Conservation (phyloP, 2,113 vertebrate genomes). For the Rhea pennata region DNA sequence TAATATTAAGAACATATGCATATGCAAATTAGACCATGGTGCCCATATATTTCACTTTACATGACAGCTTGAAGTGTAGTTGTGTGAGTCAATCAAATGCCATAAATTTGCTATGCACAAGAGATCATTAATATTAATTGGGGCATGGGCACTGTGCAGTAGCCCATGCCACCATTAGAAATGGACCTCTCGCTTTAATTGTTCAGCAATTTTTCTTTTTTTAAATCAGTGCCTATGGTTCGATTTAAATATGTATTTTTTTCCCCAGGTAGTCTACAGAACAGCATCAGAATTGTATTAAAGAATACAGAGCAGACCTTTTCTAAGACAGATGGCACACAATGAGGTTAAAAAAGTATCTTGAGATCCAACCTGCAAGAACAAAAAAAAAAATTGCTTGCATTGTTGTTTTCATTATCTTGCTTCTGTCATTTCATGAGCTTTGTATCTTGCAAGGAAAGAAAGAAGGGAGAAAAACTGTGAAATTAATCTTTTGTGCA, state of each 20-base stretch:
- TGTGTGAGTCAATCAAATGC: constrained; percentile 81
- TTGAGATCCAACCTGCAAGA: constrained; percentile 91
- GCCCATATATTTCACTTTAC: constrained; percentile 79
- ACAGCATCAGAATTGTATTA: constrained; percentile 82
- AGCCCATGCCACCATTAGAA: constrained; percentile 77
- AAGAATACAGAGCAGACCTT: constrained; percentile 83
- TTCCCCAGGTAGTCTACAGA: constrained; percentile 79
- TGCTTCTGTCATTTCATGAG: constrained; percentile 96
- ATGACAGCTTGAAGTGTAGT: constrained; percentile 80
- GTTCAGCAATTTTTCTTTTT: constrained; percentile 45
- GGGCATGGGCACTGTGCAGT: constrained; percentile 76
- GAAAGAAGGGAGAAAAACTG: constrained; percentile 92
- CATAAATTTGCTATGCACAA: constrained; percentile 79
- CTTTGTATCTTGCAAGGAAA: constrained; percentile 97
- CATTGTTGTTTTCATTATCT: constrained; percentile 99
- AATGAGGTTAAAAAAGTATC: constrained; percentile 89
- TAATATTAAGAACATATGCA: constrained; percentile 83
- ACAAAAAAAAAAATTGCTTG: constrained; percentile 92
- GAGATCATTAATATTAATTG: constrained; percentile 84
- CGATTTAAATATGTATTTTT: constrained; percentile 75
- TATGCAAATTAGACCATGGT: constrained; percentile 76
- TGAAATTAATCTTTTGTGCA: constrained; percentile 99
- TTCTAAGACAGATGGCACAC: constrained; percentile 91
- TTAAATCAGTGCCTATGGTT: constrained; percentile 45
- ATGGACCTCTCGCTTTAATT: constrained; percentile 71